Conservation (phyloP, 2,888 invertebrate genomes). For the Miltochrista miniata region DNA sequence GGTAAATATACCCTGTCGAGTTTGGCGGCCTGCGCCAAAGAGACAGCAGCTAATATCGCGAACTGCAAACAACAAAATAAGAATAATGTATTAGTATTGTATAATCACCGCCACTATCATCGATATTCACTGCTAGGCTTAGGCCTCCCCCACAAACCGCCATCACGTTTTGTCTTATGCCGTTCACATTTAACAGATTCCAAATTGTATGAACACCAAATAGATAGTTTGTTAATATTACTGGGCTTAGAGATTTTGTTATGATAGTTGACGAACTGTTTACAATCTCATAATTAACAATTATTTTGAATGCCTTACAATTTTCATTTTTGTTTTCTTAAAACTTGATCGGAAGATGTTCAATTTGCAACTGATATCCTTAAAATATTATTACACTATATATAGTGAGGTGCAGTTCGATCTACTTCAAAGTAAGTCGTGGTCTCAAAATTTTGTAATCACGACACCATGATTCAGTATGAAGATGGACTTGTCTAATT, state of each 20-base stretch:
- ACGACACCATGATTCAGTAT: slow-evolving; percentile 50
- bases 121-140: too few relatives aligned
- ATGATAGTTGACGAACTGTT: too few relatives aligned
- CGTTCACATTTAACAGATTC: background rate
- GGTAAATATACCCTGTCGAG: slow-evolving; percentile 71
- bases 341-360: slow-evolving; percentile 48
- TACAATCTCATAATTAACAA: too few relatives aligned
- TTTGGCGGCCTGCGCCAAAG: slow-evolving; percentile 62
- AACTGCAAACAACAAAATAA: slow-evolving; percentile 52
- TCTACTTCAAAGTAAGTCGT: slow-evolving; percentile 68
- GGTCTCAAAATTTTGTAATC: slow-evolving; percentile 65
- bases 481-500: slow-evolving; percentile 68
- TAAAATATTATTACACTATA: slow-evolving; percentile 61
- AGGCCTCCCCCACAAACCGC: too few relatives aligned
- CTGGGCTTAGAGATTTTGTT: too few relatives aligned
- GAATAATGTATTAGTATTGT: background rate
- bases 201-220: too few relatives aligned
- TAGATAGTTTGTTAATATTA: too few relatives aligned
- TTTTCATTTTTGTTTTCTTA: slow-evolving; percentile 55
- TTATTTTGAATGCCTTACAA: slow-evolving; percentile 49
- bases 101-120: too few relatives aligned
- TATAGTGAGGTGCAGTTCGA: slow-evolving; percentile 68
- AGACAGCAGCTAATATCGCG: slow-evolving; percentile 55
- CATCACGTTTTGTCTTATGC: background rate
- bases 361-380: slow-evolving; percentile 64